Percentiles rank a stretch among this genome's conserved stretches.
phyloP scores from a whole-genome alignment of 2,797 vertebrate genomes.

The Anguilla megastoma region DNA sequence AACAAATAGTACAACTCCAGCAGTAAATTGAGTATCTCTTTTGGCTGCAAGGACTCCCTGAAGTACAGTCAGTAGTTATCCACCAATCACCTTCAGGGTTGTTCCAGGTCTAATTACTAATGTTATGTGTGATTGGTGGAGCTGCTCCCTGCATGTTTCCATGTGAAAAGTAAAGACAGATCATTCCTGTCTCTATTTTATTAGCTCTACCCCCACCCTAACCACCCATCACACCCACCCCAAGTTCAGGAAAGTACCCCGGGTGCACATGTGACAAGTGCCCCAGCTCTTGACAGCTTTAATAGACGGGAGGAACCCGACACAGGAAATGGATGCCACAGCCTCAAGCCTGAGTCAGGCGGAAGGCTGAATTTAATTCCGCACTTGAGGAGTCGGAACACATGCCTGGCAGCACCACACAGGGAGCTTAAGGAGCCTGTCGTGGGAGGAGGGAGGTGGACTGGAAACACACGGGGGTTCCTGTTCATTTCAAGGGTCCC shows the following conservation, averaged over 20 bases:
- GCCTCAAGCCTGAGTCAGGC: conserved; percentile 29
- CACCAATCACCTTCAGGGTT: background rate
- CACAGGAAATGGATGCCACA: conserved; percentile 25
- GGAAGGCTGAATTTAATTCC: conserved; percentile 27
- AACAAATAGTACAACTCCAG: background rate
- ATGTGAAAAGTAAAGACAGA: background rate
- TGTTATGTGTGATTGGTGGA: background rate
- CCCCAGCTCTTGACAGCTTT: conserved; percentile 25
- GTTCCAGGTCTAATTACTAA: background rate
- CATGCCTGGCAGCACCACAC: conserved; percentile 11
- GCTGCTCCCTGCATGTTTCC: background rate
- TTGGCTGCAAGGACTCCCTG: background rate
- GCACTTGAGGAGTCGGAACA: conserved; percentile 34
- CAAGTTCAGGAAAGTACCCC: background rate
- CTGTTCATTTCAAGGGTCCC: background rate
- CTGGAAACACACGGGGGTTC: background rate
- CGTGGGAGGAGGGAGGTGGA: background rate
- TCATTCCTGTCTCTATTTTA: background rate
- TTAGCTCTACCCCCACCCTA: background rate
- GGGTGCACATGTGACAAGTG: conserved; percentile 10
- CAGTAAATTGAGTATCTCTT: no score
- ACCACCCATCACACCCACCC: background rate
- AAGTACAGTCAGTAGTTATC: background rate
- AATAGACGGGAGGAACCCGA: conserved; percentile 19
- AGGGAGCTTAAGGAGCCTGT: background rate